Base-by-base conservation (phyloP, 2,888 invertebrate genomes). In the Alentia gelatinosa region DNA sequence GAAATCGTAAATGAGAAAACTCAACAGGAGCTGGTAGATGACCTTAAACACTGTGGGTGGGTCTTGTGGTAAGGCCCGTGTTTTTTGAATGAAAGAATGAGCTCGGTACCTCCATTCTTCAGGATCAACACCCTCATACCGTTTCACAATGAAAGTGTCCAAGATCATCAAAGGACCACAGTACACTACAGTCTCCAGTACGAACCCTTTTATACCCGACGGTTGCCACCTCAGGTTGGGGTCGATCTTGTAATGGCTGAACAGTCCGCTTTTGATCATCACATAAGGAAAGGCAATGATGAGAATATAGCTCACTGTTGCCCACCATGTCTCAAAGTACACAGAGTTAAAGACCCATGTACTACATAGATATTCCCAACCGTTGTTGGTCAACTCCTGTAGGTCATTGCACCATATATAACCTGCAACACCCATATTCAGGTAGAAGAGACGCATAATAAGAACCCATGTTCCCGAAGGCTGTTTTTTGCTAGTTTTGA, bases 281-380 rank as follows among this genome's bases (percentile, higher is more conserved):
- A 92, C 26, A 79, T 92, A 94, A 0, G 94, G 94, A 0, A 93
- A 37, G 0, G 92, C 91, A 4, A 94, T 93, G n/a, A 94, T 90
- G 5, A 93, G 35, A 0, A 93, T 92, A 56, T 94, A 95, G 42
- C 92, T 92, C n/a, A 94, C 79, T 0, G 94, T 94, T 0, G 94
- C 93, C 89, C 92, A 94, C 92, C 93, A 93, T 3, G 94, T 95
- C 90, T 95, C 95, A 91, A 95, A 95, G 92, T 95, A 95, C 26
- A 94, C 95, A 1, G 93, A 94, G 75, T 93, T 94, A 91, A 94
- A 95, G 30, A 94, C 42, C 92, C 92, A 91, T 0, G 92, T 91
- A 3, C 89, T 30, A 0, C 91, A 68, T 75, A 94, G 90, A 90
- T 92, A 93, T 0, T 74, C 4, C 94, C 94, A 94, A 5, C 90